Conservation (phyloP, 2,888 invertebrate species). For the Coenonympha glycerion region DNA sequence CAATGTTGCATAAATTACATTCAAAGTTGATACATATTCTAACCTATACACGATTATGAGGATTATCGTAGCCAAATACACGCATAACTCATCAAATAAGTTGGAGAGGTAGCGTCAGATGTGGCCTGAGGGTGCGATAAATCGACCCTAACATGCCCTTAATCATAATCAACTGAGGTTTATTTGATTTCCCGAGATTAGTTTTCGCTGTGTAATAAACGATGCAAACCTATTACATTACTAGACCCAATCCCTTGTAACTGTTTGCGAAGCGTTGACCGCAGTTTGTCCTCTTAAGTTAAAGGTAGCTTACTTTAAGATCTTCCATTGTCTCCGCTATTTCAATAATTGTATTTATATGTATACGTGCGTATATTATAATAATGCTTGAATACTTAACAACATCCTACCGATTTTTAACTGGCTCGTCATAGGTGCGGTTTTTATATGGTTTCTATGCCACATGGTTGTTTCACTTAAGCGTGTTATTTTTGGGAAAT, state of each 20-base stretch:
- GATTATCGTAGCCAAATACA: neutral
- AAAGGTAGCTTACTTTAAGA: no score
- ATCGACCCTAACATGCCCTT: slow-evolving; percentile 7
- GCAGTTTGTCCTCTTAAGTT: neutral
- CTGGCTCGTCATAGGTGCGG: no score
- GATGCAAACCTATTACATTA: slow-evolving; percentile 2
- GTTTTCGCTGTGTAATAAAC: slow-evolving; percentile 6
- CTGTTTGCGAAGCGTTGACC: neutral
- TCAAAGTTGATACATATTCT: no score
- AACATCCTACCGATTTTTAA: no score
- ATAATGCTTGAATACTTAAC: no score
- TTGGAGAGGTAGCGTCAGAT: neutral
- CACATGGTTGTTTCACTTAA: no score
- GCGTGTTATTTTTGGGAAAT: no score
- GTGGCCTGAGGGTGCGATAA: slow-evolving; percentile 6
- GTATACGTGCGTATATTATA: no score
- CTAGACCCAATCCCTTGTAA: neutral
- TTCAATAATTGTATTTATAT: no score
- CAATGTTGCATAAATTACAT: no score
- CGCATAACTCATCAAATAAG: neutral
- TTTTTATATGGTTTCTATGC: no score
- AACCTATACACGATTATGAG: neutral
- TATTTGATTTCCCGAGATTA: slow-evolving; percentile 13
- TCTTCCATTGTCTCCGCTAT: no score
- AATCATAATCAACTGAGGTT: slow-evolving; percentile 9